These are phyloP conservation scores for Cremastobaeus sp. DNA, from an alignment of 2,888 invertebrate genomes.

Conservation along the genomic window DNA sequence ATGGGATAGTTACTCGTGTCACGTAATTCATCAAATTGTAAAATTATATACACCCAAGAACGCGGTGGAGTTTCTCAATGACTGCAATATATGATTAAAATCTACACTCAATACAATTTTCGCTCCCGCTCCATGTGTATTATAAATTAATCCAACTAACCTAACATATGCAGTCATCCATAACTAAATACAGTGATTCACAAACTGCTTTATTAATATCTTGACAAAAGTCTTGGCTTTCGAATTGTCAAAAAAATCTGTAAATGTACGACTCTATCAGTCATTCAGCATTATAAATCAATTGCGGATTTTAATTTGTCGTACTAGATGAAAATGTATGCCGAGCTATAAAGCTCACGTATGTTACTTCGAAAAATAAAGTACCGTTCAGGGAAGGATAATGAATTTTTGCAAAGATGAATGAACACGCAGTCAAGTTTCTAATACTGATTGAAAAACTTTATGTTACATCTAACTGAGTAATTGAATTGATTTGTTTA, in stretches of 20 bases:
- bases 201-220: conserved; percentile 19
- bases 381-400: too few species aligned
- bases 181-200: conserved; percentile 37
- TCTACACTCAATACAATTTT: conserved; percentile 46
- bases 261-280: conserved; percentile 5
- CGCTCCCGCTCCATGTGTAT: conserved; percentile 28
- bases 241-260: conserved; percentile 26
- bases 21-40: conserved; percentile 45
- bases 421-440: too few species aligned
- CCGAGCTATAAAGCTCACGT: too few species aligned
- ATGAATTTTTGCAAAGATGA: too few species aligned
- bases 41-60: conserved; percentile 32
- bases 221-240: conserved; percentile 21
- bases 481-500: too few species aligned
- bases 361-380: too few species aligned
- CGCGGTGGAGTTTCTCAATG: conserved; percentile 9
- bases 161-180: conserved; percentile 44
- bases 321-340: too few species aligned
- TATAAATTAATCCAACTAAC: conserved; percentile 43
- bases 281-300: not conserved
- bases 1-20: conserved; percentile 1
- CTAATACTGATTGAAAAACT: too few species aligned
- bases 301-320: not conserved
- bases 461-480: too few species aligned
- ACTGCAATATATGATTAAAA: conserved; percentile 43